Percentiles rank a stretch among this genome's conserved stretches.
Evolutionary conservation across 1,140 invertebrate species (phyloP).

Genomic region (Chionoecetes opilio): DNA sequence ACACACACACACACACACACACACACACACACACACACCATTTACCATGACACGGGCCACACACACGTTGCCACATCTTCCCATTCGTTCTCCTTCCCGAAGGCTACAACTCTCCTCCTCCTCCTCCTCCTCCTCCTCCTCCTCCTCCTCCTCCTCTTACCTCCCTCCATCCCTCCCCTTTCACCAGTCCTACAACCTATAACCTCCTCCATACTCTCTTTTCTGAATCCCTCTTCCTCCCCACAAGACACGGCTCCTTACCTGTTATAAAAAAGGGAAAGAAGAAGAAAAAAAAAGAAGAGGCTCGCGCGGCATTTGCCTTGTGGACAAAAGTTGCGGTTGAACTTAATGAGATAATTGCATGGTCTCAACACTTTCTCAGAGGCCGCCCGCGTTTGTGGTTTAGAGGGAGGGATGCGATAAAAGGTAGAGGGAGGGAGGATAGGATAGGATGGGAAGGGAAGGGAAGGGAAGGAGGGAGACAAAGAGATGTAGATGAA

Average conservation of each 20-base stretch:
- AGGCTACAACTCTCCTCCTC: background rate
- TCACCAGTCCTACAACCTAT: too few relatives aligned
- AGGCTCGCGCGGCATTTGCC: background rate
- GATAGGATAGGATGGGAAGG: background rate
- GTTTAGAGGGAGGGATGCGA: background rate
- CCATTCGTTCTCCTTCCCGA: background rate
- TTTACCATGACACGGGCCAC: too few relatives aligned
- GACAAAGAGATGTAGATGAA: background rate
- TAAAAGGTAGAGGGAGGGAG: background rate
- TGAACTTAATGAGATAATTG: slow-evolving; percentile 55
- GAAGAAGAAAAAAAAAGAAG: too few relatives aligned
- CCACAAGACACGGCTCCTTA: slow-evolving; percentile 1
- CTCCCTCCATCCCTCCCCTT: background rate
- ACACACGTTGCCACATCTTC: background rate
- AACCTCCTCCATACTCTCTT: too few relatives aligned
- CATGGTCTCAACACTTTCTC: slow-evolving; percentile 41
- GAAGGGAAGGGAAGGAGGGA: background rate
- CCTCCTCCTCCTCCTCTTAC: too few relatives aligned
- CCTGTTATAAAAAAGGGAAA: background rate
- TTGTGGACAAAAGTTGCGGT: slow-evolving; percentile 42
- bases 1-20: slow-evolving; percentile 30
- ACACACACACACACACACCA: slow-evolving; percentile 50
- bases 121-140: slow-evolving; percentile 1
- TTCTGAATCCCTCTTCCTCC: too few relatives aligned
- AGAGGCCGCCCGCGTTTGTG: background rate